Evolutionary conservation across 1,140 invertebrate species (phyloP).

Genomic region (Papilio polytes): DNA sequence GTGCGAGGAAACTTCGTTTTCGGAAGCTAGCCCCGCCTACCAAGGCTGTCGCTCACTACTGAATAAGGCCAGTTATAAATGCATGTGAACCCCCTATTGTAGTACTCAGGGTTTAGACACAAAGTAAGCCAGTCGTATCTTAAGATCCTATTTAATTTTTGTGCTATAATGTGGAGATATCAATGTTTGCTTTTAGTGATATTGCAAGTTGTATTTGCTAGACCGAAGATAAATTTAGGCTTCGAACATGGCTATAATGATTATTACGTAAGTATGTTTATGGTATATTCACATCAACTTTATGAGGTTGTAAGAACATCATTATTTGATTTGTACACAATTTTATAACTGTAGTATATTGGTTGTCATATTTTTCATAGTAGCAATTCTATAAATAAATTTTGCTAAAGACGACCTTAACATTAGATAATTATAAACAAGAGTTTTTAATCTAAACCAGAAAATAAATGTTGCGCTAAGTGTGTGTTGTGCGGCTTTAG

Average conservation of each 20-base stretch:
- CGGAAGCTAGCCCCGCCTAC: conserved; percentile 53
- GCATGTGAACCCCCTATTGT: conserved; percentile 68
- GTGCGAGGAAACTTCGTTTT: conserved; percentile 73
- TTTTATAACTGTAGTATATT: background rate
- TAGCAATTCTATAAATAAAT: background rate
- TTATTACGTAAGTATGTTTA: conserved; percentile 65
- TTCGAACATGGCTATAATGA: conserved; percentile 56
- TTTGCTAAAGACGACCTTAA: background rate
- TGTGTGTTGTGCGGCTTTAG: background rate
- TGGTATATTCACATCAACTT: conserved; percentile 15
- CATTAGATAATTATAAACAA: background rate
- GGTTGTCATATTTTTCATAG: background rate
- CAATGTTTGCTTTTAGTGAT: conserved; percentile 59
- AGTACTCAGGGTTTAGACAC: conserved; percentile 65
- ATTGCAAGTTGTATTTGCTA: conserved; percentile 53
- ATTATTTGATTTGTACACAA: background rate
- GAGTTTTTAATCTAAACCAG: background rate
- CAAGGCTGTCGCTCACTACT: conserved; percentile 61
- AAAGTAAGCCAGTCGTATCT: conserved; percentile 50
- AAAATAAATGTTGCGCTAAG: background rate
- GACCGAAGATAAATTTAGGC: conserved; percentile 52
- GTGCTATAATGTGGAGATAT: conserved; percentile 56
- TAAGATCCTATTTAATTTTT: conserved; percentile 42
- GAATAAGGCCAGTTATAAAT: conserved; percentile 79
- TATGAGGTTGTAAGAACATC: conserved; percentile 10